Percentiles rank a stretch among this genome's conserved stretches.
These are phyloP conservation scores for Daktulosphaira vitifoliae DNA, from an alignment of 1,140 invertebrate genomes.

Conservation along the genomic window DNA sequence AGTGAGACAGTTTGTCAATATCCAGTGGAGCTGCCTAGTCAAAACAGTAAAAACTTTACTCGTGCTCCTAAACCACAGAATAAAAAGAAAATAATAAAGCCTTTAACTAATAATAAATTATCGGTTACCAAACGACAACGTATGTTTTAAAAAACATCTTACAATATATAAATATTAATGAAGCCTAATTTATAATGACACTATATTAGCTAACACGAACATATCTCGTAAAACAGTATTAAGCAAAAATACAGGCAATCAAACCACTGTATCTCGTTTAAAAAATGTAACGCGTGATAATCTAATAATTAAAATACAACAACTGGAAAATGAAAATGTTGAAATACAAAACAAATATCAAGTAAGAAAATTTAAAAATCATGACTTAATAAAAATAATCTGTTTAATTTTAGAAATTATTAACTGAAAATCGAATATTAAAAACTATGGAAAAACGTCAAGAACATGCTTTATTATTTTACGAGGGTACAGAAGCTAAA, in stretches of 20 bases:
- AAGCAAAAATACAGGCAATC: not conserved
- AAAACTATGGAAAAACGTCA: constrained; percentile 65
- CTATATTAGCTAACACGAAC: not conserved
- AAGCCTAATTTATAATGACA: not conserved
- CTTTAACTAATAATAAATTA: constrained; percentile 2
- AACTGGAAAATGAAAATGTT: not conserved
- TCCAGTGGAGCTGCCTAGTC: not conserved
- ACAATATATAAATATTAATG: not conserved
- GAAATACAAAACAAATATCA: not conserved
- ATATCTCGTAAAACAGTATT: not conserved
- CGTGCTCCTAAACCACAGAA: not conserved
- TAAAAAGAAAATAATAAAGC: constrained; percentile 11
- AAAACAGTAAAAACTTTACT: not conserved
- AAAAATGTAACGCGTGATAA: not conserved
- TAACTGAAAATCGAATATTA: constrained; percentile 63
- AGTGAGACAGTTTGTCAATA: constrained; percentile 1
- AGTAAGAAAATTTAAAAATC: not conserved
- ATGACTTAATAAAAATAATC: not conserved
- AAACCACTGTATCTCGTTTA: not conserved
- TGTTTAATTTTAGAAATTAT: constrained; percentile 52
- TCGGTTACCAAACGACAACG: constrained; percentile 15
- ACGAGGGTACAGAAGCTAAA: constrained; percentile 39
- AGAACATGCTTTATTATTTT: constrained; percentile 59
- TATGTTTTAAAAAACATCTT: not conserved
- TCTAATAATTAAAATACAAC: not conserved